A percentile compares a stretch with the other conserved stretches of the same genome.
phyloP scores from a whole-genome alignment of 2,797 vertebrate species.

The Intellagama lesueurii region DNA sequence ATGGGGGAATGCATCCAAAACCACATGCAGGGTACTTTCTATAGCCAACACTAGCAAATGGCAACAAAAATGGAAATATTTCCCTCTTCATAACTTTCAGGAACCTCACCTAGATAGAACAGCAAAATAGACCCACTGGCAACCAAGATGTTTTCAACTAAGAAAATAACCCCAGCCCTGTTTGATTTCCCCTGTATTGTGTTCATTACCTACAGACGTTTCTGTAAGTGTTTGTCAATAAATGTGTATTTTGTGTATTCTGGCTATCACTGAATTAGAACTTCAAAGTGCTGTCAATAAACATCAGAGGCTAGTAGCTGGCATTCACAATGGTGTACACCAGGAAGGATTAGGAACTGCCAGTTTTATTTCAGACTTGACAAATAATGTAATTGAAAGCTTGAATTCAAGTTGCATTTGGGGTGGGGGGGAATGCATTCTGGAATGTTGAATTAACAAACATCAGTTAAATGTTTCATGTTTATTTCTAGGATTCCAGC shows the following conservation, averaged over 20 bases:
- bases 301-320: slow-evolving; percentile 22
- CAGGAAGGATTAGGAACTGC: slow-evolving; percentile 29
- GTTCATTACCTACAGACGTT: background rate
- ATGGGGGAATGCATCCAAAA: background rate
- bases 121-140: background rate
- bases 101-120: slow-evolving; percentile 8
- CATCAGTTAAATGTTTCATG: slow-evolving; percentile 28
- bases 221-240: background rate
- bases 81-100: slow-evolving; percentile 5
- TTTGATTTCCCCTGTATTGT: background rate
- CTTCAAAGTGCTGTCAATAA: slow-evolving; percentile 24
- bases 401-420: slow-evolving; percentile 20
- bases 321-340: slow-evolving; percentile 12
- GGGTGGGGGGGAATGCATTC: background rate
- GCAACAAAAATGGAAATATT: slow-evolving; percentile 1
- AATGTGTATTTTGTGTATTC: slow-evolving; percentile 13
- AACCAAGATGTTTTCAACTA: background rate
- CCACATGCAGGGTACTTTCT: background rate
- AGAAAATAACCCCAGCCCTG: background rate
- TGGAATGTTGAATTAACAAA: slow-evolving; percentile 14
- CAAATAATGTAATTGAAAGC: slow-evolving; percentile 32
- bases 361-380: slow-evolving; percentile 40
- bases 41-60: background rate
- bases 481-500: slow-evolving; percentile 9
- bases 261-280: slow-evolving; percentile 24